Evolutionary conservation across 2,113 vertebrate genomes (phyloP).

Genomic region (Pipra filicauda): DNA sequence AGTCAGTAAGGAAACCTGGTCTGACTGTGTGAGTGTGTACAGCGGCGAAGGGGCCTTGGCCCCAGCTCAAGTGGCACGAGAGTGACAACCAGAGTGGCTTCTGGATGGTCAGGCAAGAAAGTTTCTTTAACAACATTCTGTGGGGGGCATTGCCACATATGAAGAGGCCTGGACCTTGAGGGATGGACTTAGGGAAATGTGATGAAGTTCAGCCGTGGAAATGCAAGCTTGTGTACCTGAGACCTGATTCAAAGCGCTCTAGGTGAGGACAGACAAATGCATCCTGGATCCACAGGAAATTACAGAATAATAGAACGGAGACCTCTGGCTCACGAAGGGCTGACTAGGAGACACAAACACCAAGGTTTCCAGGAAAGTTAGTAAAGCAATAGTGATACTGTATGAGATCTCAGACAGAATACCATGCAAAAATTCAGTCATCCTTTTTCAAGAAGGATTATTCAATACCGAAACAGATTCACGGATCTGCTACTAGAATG

Average conservation of each 20-base stretch:
- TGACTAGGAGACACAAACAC: neutral
- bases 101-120: neutral
- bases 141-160: neutral
- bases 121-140: neutral
- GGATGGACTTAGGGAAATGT: neutral
- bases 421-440: neutral
- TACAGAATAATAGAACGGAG: neutral
- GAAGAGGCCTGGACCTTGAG: neutral
- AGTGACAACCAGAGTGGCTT: neutral
- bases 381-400: neutral
- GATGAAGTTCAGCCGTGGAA: neutral
- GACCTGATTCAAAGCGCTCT: neutral
- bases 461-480: neutral
- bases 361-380: neutral
- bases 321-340: neutral
- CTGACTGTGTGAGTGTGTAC: neutral
- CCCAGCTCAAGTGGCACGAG: fast-evolving
- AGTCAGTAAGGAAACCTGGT: neutral
- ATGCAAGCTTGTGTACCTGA: neutral
- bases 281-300: neutral
- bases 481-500: neutral
- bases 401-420: neutral
- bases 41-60: neutral
- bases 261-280: neutral
- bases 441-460: neutral